Conservation (phyloP, 2,113 vertebrate species). For the Ceyx cyanopectus region DNA sequence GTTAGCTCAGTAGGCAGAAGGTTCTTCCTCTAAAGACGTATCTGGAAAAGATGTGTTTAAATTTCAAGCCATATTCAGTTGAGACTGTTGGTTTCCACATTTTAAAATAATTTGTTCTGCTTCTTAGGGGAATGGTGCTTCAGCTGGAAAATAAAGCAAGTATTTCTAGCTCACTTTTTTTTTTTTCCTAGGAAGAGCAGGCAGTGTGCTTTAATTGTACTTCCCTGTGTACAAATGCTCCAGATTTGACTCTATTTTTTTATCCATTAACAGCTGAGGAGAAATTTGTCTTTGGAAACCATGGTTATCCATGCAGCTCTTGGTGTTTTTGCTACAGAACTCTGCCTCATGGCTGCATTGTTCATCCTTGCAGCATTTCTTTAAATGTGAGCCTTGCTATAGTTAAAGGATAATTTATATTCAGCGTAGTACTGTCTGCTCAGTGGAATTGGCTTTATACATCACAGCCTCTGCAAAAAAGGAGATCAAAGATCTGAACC, state of each 20-base stretch:
- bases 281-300: neutral
- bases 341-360: conserved; percentile 45
- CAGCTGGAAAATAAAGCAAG: conserved; percentile 23
- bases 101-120: conserved; percentile 22
- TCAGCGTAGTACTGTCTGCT: conserved; percentile 69
- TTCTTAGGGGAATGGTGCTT: conserved; percentile 29
- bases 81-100: conserved; percentile 38
- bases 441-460: conserved; percentile 77
- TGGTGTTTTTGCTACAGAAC: conserved; percentile 26
- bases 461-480: conserved; percentile 70
- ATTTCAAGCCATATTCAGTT: conserved; percentile 51
- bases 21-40: conserved; percentile 42
- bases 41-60: conserved; percentile 54
- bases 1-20: conserved; percentile 65
- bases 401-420: conserved; percentile 76
- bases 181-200: neutral
- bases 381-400: conserved; percentile 48
- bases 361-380: conserved; percentile 56
- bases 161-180: neutral
- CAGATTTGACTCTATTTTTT: neutral
- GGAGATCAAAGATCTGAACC: conserved; percentile 77
- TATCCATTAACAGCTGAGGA: neutral
- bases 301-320: conserved; percentile 30
- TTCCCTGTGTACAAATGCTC: neutral
- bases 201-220: neutral